These are phyloP conservation scores for Micronycteris hirsuta DNA, from an alignment of 2,113 vertebrate species.

Conservation along the genomic window DNA sequence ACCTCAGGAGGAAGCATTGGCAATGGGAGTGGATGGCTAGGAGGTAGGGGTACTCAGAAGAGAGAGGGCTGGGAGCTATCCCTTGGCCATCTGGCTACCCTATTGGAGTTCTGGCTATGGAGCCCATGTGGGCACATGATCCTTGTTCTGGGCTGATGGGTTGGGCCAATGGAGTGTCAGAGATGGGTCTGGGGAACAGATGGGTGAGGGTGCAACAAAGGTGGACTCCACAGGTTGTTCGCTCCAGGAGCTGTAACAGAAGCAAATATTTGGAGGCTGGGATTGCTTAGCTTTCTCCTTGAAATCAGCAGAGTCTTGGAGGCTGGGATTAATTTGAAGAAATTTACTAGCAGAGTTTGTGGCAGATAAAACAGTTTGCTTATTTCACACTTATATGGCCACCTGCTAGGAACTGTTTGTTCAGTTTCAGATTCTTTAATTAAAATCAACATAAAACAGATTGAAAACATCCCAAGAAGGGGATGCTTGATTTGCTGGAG, in stretches of 20 bases:
- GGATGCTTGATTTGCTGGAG: conserved; percentile 85
- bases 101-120: background rate
- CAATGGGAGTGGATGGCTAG: background rate
- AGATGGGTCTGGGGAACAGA: background rate
- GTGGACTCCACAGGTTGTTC: background rate
- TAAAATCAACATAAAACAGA: conserved; percentile 89
- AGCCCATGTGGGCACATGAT: background rate
- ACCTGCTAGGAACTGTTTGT: conserved; percentile 87
- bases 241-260: conserved; percentile 16
- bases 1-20: background rate
- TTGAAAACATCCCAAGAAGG: conserved; percentile 88
- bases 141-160: background rate
- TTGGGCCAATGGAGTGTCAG: background rate
- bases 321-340: conserved; percentile 84
- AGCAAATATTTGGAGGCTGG: conserved; percentile 74
- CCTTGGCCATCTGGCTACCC: background rate
- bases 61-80: background rate
- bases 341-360: conserved; percentile 82
- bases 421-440: conserved; percentile 87
- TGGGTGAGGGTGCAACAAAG: background rate
- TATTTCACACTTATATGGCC: conserved; percentile 88
- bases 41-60: background rate
- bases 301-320: conserved; percentile 70
- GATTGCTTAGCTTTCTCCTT: conserved; percentile 41
- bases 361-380: conserved; percentile 87